Conservation (phyloP, 1,140 invertebrate genomes). For the Metopolophium dirhodum region DNA sequence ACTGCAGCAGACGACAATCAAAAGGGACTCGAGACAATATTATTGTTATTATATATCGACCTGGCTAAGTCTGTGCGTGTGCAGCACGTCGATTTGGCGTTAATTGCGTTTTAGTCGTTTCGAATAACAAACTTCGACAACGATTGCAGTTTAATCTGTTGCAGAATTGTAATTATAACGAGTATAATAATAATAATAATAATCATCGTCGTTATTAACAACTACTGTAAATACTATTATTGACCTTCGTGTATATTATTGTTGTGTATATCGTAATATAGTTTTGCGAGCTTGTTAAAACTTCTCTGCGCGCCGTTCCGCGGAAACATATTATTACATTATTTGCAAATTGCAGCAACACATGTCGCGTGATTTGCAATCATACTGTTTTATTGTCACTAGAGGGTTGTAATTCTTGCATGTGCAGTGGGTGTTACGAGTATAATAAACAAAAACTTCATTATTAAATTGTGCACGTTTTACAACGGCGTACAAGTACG, state of each 20-base stretch:
- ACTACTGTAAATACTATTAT: neutral
- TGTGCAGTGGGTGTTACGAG: neutral
- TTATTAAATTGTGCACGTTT: neutral
- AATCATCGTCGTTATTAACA: neutral
- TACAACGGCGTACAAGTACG: neutral
- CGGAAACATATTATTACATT: neutral
- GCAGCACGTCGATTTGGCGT: neutral
- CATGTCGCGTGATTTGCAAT: neutral
- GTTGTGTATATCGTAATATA: neutral
- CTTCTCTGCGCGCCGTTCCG: neutral
- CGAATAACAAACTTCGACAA: neutral
- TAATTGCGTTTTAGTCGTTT: neutral
- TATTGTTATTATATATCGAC: neutral
- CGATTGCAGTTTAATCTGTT: neutral
- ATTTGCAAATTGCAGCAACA: neutral
- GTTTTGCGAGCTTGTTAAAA: conserved; percentile 3
- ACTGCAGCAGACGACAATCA: neutral
- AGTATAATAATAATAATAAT: neutral
- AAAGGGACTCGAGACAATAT: neutral
- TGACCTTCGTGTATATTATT: neutral
- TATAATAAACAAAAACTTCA: neutral
- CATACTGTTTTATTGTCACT: neutral
- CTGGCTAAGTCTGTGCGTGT: neutral
- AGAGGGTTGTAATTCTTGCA: neutral
- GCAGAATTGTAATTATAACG: neutral